Base-by-base conservation (phyloP, 1,140 invertebrate genomes). In the Drosophila virilis region DNA sequence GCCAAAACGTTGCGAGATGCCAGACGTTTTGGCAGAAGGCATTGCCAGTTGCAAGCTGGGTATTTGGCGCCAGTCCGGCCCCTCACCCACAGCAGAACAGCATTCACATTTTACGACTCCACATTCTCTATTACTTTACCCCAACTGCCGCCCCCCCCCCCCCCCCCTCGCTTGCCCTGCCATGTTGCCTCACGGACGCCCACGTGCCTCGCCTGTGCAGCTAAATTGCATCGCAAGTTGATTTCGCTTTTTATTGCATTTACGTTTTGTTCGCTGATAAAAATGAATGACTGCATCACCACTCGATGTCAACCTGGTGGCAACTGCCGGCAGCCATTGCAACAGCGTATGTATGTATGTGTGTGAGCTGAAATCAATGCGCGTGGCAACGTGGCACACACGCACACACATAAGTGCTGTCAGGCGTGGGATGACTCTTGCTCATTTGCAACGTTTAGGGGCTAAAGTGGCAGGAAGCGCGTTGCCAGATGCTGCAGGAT, bases 401-500 rank as follows among this genome's bases (percentile, higher is more conserved):
- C 32, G 46, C 57, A 33, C 35, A 50, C 54, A 50, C 54, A 67
- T 46, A 65, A 55, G 57, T 51, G 67, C 46, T 45, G 64, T n/a
- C 33, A 38, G 7, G 35, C 52, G 42, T 22, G 35, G 48, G 33
- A 75, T 68, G 77, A 77, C 81, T 80, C 80, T 84, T 84, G 80
- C 81, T 84, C 81, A 84, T 85, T 84, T 84, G 74, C 81, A 85
- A 65, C 80, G 74, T 84, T 84, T 84, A 84, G 77, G 22, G 78
- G 67, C 68, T 64, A 80, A 84, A 84, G 69, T 80, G 81, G 80
- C 80, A 84, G 81, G 81, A 84, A 80, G 81, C 68, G 81, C 68
- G 58, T 55, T 43, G 65, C 12, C 64, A 59, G 52, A 10, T 48
- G 37, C 37, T 52, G 51, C 40, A 48, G 43, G 43, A 46, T 46